Evolutionary conservation across 2,888 invertebrate species (phyloP).

Genomic region (Thysanoteuthis rhombus): DNA sequence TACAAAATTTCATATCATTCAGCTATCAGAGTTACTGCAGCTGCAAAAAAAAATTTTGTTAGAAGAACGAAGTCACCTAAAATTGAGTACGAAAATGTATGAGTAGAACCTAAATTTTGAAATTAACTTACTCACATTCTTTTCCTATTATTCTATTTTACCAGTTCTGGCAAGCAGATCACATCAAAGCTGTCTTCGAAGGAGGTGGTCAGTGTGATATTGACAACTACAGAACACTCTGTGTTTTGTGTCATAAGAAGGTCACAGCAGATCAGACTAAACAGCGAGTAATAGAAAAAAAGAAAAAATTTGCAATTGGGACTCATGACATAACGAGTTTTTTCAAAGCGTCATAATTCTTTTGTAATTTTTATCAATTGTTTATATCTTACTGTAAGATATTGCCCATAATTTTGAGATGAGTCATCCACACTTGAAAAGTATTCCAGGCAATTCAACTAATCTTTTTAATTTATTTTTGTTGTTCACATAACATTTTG

Average conservation of each 20-base stretch:
- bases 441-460: too few relatives aligned
- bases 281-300: slow-evolving; percentile 50
- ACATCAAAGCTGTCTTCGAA: slow-evolving; percentile 60
- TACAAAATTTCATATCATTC: too few relatives aligned
- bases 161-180: slow-evolving; percentile 66
- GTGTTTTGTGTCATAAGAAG: slow-evolving; percentile 59
- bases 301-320: slow-evolving; percentile 44
- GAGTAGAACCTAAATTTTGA: background rate
- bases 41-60: too few relatives aligned
- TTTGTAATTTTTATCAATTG: background rate
- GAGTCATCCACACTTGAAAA: too few relatives aligned
- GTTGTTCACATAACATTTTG: too few relatives aligned
- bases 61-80: too few relatives aligned
- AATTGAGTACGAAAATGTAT: background rate
- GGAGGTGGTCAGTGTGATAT: slow-evolving; percentile 65
- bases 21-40: too few relatives aligned
- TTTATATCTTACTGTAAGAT: background rate
- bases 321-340: slow-evolving; percentile 58
- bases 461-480: too few relatives aligned
- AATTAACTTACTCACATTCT: background rate
- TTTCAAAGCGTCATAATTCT: slow-evolving; percentile 47
- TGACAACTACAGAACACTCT: slow-evolving; percentile 64
- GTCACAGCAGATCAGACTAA: slow-evolving; percentile 59
- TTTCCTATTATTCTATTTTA: slow-evolving; percentile 30
- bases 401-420: too few relatives aligned